Percentiles rank a stretch among this genome's conserved stretches.
Conservation (phyloP, 1,140 invertebrate species). For the Ruditapes philippinarum region DNA sequence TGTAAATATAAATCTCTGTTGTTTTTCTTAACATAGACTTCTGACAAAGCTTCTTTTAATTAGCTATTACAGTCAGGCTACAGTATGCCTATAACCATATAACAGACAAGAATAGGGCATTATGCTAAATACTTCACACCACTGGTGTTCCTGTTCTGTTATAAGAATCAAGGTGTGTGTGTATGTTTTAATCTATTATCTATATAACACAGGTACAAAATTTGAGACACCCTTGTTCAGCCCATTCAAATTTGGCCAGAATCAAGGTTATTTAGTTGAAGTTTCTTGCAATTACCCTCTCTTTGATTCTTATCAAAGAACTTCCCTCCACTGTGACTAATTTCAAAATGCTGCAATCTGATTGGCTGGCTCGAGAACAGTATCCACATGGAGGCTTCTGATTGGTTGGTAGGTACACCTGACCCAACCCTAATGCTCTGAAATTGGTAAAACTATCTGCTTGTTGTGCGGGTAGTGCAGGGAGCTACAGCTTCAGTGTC, state of each 20-base stretch:
- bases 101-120: neutral
- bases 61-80: neutral
- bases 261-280: constrained; percentile 58
- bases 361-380: constrained; percentile 72
- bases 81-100: neutral
- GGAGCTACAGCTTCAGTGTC: constrained; percentile 73
- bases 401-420: constrained; percentile 73
- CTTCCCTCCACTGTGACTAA: constrained; percentile 68
- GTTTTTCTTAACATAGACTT: neutral
- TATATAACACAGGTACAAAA: neutral
- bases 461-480: constrained; percentile 65
- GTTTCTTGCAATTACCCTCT: constrained; percentile 54
- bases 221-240: neutral
- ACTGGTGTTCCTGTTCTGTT: neutral
- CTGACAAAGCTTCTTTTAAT: neutral
- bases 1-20: neutral
- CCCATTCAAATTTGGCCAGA: constrained; percentile 41
- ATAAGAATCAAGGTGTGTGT: constrained; percentile 8
- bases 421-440: constrained; percentile 73
- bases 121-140: neutral
- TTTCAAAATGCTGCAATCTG: constrained; percentile 67
- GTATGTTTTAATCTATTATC: too few relatives aligned
- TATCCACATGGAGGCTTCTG: constrained; percentile 64
- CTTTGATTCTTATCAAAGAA: constrained; percentile 54
- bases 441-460: constrained; percentile 84